phyloP scores from a whole-genome alignment of 1,140 invertebrate genomes.

The Platorchestia sp. region DNA sequence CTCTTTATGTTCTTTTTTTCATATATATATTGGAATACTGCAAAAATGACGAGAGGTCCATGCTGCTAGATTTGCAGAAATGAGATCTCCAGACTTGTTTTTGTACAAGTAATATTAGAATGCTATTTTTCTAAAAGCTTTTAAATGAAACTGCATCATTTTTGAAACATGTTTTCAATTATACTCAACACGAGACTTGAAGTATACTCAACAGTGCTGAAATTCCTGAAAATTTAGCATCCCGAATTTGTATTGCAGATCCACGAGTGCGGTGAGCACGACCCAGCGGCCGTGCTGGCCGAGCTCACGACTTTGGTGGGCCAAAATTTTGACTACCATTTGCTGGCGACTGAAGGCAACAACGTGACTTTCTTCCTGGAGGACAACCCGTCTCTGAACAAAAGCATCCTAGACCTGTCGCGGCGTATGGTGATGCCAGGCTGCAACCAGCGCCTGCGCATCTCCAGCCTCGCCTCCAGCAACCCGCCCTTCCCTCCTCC shows the following conservation, averaged over 20 bases:
- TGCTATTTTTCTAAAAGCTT: not conserved
- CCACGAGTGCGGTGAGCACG: slow-evolving; percentile 34
- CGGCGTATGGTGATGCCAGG: slow-evolving; percentile 43
- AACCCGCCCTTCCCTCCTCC: slow-evolving; percentile 46
- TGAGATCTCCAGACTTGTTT: not conserved
- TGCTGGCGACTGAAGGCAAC: slow-evolving; percentile 41
- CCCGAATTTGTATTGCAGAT: not conserved
- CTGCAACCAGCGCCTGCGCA: slow-evolving; percentile 21
- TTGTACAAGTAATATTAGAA: not conserved
- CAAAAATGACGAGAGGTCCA: too few relatives aligned
- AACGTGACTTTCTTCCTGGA: slow-evolving; percentile 37
- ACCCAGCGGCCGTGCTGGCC: slow-evolving; percentile 14
- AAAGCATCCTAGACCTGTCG: not conserved
- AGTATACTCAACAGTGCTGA: too few relatives aligned
- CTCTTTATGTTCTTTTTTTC: too few relatives aligned
- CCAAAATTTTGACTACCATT: slow-evolving; percentile 33
- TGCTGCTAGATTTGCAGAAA: too few relatives aligned
- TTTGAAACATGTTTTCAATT: not conserved
- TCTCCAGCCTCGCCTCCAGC: not conserved
- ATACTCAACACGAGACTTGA: too few relatives aligned
- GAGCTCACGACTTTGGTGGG: slow-evolving; percentile 14
- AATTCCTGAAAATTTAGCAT: not conserved
- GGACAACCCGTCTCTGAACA: slow-evolving; percentile 21
- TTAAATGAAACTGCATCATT: not conserved
- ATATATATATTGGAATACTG: too few relatives aligned